Conservation (phyloP, 2,113 vertebrate genomes). For the Laterallus jamaicensis region DNA sequence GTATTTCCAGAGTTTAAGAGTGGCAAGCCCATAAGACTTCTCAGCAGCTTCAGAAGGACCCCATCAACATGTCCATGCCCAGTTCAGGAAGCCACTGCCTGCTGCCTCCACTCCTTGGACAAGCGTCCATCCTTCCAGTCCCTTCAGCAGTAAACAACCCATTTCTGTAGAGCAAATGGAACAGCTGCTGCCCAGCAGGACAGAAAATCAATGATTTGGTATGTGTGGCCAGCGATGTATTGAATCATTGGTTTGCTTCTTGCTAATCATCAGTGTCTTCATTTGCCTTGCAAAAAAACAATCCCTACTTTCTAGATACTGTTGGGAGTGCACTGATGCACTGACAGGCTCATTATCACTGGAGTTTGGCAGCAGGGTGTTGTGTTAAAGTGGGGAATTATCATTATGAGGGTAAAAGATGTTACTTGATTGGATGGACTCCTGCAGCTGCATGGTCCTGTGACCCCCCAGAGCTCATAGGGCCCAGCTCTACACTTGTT, state of each 20-base stretch:
- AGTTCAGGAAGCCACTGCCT: not conserved
- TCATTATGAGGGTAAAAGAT: slow-evolving; percentile 61
- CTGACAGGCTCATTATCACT: slow-evolving; percentile 62
- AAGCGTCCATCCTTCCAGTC: not conserved
- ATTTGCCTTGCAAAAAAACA: slow-evolving; percentile 68
- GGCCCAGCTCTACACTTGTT: not conserved
- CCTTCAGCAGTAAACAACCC: not conserved
- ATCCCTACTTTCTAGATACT: slow-evolving; percentile 43
- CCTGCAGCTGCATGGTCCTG: slow-evolving; percentile 59
- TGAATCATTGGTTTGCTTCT: slow-evolving; percentile 63
- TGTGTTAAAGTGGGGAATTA: slow-evolving; percentile 67
- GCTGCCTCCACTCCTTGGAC: not conserved
- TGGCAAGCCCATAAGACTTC: not conserved
- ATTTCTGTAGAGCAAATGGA: slow-evolving; percentile 36
- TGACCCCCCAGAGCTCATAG: not conserved
- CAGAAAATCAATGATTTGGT: slow-evolving; percentile 43
- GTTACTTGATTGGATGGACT: slow-evolving; percentile 65
- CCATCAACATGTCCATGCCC: not conserved
- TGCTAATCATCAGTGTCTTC: slow-evolving; percentile 62
- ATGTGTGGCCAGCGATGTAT: slow-evolving; percentile 42
- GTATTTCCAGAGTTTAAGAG: not conserved
- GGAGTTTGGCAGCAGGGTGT: slow-evolving; percentile 67
- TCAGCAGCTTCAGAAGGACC: not conserved
- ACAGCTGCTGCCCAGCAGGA: slow-evolving; percentile 68
- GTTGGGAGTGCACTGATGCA: slow-evolving; percentile 32